phyloP scores from a whole-genome alignment of 2,888 invertebrate species.

The Gnatocerus cornutus region DNA sequence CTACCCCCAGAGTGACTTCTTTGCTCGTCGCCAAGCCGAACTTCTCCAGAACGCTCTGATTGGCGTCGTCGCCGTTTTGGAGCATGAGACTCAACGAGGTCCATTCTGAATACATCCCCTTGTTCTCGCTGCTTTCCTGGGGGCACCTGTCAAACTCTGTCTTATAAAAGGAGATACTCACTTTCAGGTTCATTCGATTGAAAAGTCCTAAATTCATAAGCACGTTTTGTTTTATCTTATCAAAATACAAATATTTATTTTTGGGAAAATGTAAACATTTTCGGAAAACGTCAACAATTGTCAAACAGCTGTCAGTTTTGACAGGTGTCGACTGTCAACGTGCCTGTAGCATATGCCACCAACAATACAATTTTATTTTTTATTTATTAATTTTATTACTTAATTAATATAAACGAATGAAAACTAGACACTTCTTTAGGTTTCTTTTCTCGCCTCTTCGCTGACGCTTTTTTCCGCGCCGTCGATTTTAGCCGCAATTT shows the following conservation, averaged over 20 bases:
- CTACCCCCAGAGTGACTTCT: conserved; percentile 87
- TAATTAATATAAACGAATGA: conserved; percentile 15
- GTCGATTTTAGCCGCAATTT: conserved; percentile 72
- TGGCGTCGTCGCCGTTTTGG: conserved; percentile 78
- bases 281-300: conserved; percentile 7
- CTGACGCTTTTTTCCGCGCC: conserved; percentile 52
- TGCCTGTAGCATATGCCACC: not conserved
- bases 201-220: conserved; percentile 88
- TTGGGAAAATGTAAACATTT: conserved; percentile 12
- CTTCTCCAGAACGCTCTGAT: conserved; percentile 85
- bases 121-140: conserved; percentile 76
- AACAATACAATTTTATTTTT: too few species aligned
- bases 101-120: conserved; percentile 90
- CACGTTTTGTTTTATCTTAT: conserved; percentile 51
- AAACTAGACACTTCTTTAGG: not conserved
- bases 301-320: conserved; percentile 9
- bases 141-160: not conserved
- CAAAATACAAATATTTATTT: conserved; percentile 4
- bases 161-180: conserved; percentile 65
- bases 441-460: conserved; percentile 15
- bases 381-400: too few species aligned
- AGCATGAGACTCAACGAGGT: conserved; percentile 80
- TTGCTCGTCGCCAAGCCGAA: conserved; percentile 82
- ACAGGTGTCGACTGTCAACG: not conserved
- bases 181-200: conserved; percentile 86